Percentiles rank a stretch among this genome's conserved stretches.
phyloP scores from a whole-genome alignment of 2,797 vertebrate species.

The Tenualosa thibaudeaui region DNA sequence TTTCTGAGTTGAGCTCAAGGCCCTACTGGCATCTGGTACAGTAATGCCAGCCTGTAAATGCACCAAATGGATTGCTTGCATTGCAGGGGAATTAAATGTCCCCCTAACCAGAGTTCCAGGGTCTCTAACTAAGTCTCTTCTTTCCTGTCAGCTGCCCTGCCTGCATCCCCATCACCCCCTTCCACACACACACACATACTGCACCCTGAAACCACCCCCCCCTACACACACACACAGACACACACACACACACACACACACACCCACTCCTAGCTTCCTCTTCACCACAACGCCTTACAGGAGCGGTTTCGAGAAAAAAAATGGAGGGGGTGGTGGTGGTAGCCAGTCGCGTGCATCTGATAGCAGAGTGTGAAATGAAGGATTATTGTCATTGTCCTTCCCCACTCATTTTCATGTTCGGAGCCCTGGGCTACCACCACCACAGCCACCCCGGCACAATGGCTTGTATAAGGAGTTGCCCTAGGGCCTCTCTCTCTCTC shows the following conservation, averaged over 20 bases:
- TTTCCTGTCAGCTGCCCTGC: not conserved
- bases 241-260: not conserved
- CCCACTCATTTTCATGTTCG: slow-evolving; percentile 20
- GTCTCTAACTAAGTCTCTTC: not conserved
- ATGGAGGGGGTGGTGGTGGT: not conserved
- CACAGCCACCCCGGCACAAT: slow-evolving; percentile 28
- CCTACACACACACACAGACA: not conserved
- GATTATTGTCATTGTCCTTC: slow-evolving; percentile 25
- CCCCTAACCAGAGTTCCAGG: not conserved
- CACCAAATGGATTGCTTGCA: slow-evolving; percentile 7
- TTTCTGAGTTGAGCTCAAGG: slow-evolving; percentile 6
- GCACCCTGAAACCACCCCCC: not conserved
- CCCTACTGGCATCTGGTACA: not conserved
- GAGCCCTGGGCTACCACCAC: not conserved
- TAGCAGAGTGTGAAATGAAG: slow-evolving; percentile 21
- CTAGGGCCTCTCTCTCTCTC: slow-evolving; percentile 19
- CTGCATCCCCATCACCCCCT: not conserved
- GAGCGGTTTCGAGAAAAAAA: not conserved
- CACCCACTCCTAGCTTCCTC: not conserved
- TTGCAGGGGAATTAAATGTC: slow-evolving; percentile 5
- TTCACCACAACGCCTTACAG: not conserved
- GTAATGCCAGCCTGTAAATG: slow-evolving; percentile 13
- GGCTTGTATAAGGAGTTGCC: slow-evolving; percentile 40
- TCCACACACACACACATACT: not conserved
- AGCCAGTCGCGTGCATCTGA: not conserved